Evolutionary conservation across 1,140 invertebrate species (phyloP), one percentile per base, ranked within the genome.

Genomic region (Drosophila guanche): DNA sequence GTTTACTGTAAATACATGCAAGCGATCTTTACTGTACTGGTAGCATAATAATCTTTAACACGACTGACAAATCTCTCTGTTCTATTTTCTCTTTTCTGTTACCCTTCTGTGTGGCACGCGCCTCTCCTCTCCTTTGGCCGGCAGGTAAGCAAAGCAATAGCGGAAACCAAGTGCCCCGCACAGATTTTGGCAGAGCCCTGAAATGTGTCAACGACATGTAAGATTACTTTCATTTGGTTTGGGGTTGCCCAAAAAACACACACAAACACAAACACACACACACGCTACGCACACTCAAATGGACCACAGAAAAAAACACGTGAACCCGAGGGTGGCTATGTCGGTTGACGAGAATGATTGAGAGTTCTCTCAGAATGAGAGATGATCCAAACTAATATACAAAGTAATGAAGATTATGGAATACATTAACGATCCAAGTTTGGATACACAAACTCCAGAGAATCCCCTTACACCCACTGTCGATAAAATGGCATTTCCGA

Each of bases 151-250:
- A 84, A 88, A 75, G 52, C 25, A 60, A 46, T 50, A 79, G 58
- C 62, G 78, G 75, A 88, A 72, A 60, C 61, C 77, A 77, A 77
- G 79, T 76, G 57, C 51, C 65, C 75, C 55, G 56, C 71, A 65
- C 67, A 66, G 33, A 46, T 79, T 85, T 80, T 73, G 76, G 73
- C 80, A 73, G 37, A 51, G 53, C 52, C 60, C 55, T 66, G 67
- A 88, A 88, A 85, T 90, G 89, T 90, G 89, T 88, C 89, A 90
- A 84, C 85, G 89, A 84, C 89, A 90, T 88, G 89, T 90, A 90
- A 90, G 89, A 90, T 85, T 90, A 86, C 79, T 79, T 86, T 59
- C 72, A 81, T 86, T 80, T 75, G 54, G 58, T 37, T 33, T 37
- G 33, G 33, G 33, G 61, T 47, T 47, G 47, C 45, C 61, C 51